Percentiles rank a stretch among this genome's conserved stretches.
Conservation (phyloP, 1,140 invertebrate species). For the Drosophila pachea region DNA sequence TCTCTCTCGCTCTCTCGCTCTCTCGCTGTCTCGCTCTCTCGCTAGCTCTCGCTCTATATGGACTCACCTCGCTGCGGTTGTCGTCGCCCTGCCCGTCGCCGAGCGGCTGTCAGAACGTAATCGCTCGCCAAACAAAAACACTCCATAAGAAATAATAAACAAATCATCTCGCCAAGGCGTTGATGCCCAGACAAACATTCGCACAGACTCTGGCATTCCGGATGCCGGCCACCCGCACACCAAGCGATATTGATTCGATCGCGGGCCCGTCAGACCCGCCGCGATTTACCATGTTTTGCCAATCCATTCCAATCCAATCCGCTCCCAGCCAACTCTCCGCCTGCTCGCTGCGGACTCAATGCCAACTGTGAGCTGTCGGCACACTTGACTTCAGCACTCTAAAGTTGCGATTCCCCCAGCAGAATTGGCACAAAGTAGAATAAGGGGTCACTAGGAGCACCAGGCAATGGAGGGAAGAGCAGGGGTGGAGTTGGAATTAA, state of each 20-base stretch:
- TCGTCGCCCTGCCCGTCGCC: slow-evolving; percentile 10
- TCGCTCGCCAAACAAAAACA: slow-evolving; percentile 68
- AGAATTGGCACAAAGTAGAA: slow-evolving; percentile 29
- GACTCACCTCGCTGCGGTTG: slow-evolving; percentile 37
- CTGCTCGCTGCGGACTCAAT: neutral
- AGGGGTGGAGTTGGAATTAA: too few relatives aligned
- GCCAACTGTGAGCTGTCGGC: slow-evolving; percentile 45
- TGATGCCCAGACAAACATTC: slow-evolving; percentile 49
- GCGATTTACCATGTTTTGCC: slow-evolving; percentile 39
- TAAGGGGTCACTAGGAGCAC: neutral
- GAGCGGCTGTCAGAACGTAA: slow-evolving; percentile 48
- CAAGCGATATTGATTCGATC: slow-evolving; percentile 67
- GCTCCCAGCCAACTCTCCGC: slow-evolving; percentile 1
- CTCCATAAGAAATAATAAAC: slow-evolving; percentile 74
- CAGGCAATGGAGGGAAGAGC: neutral
- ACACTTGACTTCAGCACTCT: slow-evolving; percentile 68
- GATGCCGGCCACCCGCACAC: slow-evolving; percentile 64
- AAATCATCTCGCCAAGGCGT: slow-evolving; percentile 58
- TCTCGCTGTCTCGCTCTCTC: slow-evolving; percentile 16
- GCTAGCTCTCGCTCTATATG: slow-evolving; percentile 40
- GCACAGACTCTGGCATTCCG: slow-evolving; percentile 30
- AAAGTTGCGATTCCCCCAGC: slow-evolving; percentile 59
- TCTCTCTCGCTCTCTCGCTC: slow-evolving; percentile 6
- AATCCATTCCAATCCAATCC: slow-evolving; percentile 7
- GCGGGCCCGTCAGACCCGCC: slow-evolving; percentile 49